phyloP scores from a whole-genome alignment of 2,113 vertebrate genomes.

The Poicephalus meyeri region DNA sequence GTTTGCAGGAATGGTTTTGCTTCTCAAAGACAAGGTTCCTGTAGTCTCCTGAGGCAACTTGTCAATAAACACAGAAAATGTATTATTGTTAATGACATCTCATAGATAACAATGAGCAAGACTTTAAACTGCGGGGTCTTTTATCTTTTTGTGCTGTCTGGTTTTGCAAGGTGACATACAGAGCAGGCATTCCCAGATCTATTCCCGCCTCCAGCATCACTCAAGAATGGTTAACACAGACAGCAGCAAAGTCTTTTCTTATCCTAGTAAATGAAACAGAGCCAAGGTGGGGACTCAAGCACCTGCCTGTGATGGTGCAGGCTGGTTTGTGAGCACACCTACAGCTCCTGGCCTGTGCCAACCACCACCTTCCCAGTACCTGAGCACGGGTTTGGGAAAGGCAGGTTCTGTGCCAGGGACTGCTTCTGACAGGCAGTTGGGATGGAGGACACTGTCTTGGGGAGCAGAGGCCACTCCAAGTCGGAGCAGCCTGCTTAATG shows the following conservation, averaged over 20 bases:
- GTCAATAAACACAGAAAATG: not conserved
- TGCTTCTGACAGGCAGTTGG: not conserved
- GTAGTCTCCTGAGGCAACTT: not conserved
- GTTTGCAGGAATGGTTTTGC: not conserved
- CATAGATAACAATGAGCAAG: not conserved
- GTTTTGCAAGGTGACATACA: not conserved
- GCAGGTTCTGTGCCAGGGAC: not conserved
- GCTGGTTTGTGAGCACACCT: conserved; percentile 32
- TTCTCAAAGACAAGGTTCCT: not conserved
- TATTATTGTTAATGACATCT: not conserved
- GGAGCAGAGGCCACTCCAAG: not conserved
- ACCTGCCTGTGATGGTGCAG: not conserved
- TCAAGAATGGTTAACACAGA: not conserved
- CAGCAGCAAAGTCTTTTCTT: conserved; percentile 18
- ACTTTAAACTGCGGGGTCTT: not conserved
- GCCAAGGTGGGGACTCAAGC: conserved; percentile 21
- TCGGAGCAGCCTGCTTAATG: not conserved
- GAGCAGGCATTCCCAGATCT: not conserved
- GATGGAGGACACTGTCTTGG: not conserved
- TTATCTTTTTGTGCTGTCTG: not conserved
- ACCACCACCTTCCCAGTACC: not conserved
- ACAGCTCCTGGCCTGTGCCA: not conserved
- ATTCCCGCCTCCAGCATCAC: not conserved
- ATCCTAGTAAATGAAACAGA: not conserved
- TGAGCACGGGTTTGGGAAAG: not conserved